Evolutionary conservation across 2,113 vertebrate genomes (phyloP).

Genomic region (Condylura cristata): DNA sequence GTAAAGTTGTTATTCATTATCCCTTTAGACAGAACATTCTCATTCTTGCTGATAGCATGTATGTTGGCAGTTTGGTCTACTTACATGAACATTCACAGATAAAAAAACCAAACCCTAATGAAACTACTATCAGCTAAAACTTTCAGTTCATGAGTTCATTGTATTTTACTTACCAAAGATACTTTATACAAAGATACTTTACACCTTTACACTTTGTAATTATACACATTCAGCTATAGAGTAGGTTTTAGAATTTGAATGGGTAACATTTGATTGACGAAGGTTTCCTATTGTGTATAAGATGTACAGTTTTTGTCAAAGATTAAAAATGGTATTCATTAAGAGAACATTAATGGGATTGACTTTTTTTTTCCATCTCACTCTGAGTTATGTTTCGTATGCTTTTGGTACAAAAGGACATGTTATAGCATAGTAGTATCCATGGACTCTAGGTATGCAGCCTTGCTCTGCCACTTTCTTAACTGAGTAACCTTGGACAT

Average conservation of each 20-base stretch:
- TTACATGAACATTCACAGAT: conserved; percentile 2
- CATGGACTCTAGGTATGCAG: background rate
- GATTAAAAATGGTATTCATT: background rate
- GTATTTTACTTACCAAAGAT: conserved; percentile 10
- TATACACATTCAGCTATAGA: background rate
- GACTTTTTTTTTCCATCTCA: background rate
- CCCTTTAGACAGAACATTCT: background rate
- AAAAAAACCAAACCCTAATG: conserved; percentile 10
- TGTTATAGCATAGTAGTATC: background rate
- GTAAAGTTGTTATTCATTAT: background rate
- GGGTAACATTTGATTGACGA: conserved; percentile 14
- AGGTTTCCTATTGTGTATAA: background rate
- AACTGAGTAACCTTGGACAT: background rate
- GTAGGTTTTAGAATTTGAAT: conserved; percentile 43
- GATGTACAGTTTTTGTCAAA: background rate
- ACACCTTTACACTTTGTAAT: background rate
- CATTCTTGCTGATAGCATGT: background rate
- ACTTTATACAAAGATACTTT: conserved; percentile 19
- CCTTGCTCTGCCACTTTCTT: background rate
- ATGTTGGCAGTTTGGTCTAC: background rate
- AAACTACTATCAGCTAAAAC: background rate
- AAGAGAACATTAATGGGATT: conserved; percentile 13
- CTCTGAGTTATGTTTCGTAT: background rate
- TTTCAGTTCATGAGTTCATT: background rate
- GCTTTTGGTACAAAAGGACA: background rate